A percentile compares a stretch with the other conserved stretches of the same genome.
Conservation (phyloP, 2,797 vertebrate genomes). For the Melanotaenia boesemani region DNA sequence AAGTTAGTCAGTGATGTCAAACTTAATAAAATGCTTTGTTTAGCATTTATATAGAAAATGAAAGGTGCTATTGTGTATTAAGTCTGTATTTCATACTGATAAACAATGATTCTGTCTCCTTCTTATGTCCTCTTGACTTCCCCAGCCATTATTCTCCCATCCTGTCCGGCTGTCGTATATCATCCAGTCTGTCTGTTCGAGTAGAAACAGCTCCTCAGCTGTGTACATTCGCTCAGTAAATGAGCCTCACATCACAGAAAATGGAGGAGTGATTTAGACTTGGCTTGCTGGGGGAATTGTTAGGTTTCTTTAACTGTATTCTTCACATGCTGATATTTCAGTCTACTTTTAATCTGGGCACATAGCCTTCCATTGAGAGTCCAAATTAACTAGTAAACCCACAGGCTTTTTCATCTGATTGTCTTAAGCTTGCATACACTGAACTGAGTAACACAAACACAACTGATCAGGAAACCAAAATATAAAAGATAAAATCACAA, state of each 20-base stretch:
- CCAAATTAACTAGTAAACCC: conserved; percentile 55
- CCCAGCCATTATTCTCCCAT: conserved; percentile 59
- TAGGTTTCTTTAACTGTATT: conserved; percentile 76
- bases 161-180: conserved; percentile 74
- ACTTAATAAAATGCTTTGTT: conserved; percentile 26
- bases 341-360: conserved; percentile 55
- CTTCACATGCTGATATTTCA: conserved; percentile 71
- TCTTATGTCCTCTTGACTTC: conserved; percentile 57
- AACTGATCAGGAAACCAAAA: conserved; percentile 23
- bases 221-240: conserved; percentile 74
- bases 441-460: conserved; percentile 30
- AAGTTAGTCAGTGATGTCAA: conserved; percentile 29
- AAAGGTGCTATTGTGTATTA: conserved; percentile 28
- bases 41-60: conserved; percentile 38
- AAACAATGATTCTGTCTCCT: conserved; percentile 36
- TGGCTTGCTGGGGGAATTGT: conserved; percentile 67
- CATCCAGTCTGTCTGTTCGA: conserved; percentile 68
- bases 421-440: background rate
- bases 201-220: conserved; percentile 66
- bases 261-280: conserved; percentile 69
- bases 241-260: conserved; percentile 64
- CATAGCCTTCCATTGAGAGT: conserved; percentile 66
- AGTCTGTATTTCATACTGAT: conserved; percentile 50
- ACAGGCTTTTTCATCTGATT: background rate
- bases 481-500: conserved; percentile 43